Evolutionary conservation across 2,113 vertebrate genomes (phyloP).

Genomic region (Rhinopithecus roxellana): DNA sequence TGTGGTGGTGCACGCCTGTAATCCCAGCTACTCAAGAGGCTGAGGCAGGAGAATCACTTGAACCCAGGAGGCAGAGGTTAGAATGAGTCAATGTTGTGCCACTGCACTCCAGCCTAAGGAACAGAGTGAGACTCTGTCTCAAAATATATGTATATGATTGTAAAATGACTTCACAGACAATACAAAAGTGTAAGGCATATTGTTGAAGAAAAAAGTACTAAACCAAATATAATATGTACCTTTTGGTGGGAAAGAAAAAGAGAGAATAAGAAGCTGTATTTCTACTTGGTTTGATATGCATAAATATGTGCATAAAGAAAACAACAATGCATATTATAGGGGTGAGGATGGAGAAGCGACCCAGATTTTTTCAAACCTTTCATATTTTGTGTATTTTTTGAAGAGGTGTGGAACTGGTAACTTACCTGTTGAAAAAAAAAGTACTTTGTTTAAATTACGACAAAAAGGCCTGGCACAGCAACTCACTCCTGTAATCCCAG

Average conservation of each 20-base stretch:
- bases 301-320: not conserved
- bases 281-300: not conserved
- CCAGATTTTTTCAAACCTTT: not conserved
- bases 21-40: too few relatives aligned
- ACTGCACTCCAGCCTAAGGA: too few relatives aligned
- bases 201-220: not conserved
- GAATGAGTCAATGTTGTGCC: too few relatives aligned
- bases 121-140: too few relatives aligned
- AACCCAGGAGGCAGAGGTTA: too few relatives aligned
- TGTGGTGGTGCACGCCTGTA: too few relatives aligned
- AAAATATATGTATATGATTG: too few relatives aligned
- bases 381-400: not conserved
- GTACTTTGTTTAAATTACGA: not conserved
- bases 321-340: not conserved
- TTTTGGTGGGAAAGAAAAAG: not conserved
- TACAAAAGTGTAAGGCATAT: not conserved
- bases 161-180: not conserved
- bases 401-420: not conserved
- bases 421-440: not conserved
- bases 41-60: too few relatives aligned
- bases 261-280: not conserved
- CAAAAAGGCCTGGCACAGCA: not conserved
- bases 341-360: not conserved
- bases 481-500: too few relatives aligned
- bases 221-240: not conserved